Evolutionary conservation across 2,797 vertebrate genomes (phyloP).

Genomic region (Bovichtus diacanthus): DNA sequence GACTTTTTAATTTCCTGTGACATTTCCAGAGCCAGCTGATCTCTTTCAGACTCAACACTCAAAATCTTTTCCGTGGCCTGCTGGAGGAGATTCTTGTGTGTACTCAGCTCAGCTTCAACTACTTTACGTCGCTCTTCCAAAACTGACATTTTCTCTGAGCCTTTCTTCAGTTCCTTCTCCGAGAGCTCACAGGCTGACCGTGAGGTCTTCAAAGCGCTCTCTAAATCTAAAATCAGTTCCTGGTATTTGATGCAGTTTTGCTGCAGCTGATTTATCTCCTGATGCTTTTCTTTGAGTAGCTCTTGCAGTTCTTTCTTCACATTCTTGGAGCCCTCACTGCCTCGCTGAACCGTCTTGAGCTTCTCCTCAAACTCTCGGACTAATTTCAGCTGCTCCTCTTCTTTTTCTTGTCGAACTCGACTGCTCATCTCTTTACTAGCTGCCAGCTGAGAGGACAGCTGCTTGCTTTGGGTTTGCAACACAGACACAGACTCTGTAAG

Average conservation of each 20-base stretch:
- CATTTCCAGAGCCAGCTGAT: conserved; percentile 76
- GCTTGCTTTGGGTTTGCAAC: conserved; percentile 82
- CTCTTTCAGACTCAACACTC: conserved; percentile 77
- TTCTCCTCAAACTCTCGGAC: conserved; percentile 89
- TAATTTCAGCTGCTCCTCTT: conserved; percentile 87
- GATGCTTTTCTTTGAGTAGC: conserved; percentile 92
- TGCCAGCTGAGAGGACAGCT: conserved; percentile 83
- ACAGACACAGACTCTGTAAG: conserved; percentile 82
- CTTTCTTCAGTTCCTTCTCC: conserved; percentile 79
- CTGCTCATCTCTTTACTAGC: conserved; percentile 81
- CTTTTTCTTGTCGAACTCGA: conserved; percentile 83
- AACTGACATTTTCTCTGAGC: conserved; percentile 64
- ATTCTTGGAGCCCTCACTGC: conserved; percentile 87
- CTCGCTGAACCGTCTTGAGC: conserved; percentile 86
- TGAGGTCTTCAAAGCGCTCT: conserved; percentile 84
- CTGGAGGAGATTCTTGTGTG: conserved; percentile 71
- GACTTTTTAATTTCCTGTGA: conserved; percentile 66
- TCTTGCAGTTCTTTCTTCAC: conserved; percentile 90
- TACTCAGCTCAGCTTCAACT: conserved; percentile 74
- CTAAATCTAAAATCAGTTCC: conserved; percentile 89
- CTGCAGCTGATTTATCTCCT: conserved; percentile 90
- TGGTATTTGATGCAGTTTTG: conserved; percentile 91
- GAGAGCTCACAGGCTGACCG: conserved; percentile 74
- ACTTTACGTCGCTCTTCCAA: conserved; percentile 68
- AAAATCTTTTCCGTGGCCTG: conserved; percentile 75